These are phyloP conservation scores for Nymphicus hollandicus DNA, from an alignment of 2,113 vertebrate species.

Conservation along the genomic window DNA sequence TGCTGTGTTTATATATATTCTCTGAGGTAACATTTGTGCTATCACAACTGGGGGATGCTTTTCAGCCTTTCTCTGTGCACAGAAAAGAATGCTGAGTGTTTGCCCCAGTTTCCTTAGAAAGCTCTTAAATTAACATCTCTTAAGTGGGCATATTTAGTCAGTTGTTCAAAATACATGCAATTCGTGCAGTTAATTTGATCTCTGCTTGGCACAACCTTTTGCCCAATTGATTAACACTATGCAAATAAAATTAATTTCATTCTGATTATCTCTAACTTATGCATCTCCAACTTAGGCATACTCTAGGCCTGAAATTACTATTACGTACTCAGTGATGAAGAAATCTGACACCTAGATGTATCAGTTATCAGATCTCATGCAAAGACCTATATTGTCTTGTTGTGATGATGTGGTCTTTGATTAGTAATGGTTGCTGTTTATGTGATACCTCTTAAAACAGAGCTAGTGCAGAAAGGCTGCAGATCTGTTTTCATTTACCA, in stretches of 20 bases:
- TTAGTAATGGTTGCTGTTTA: not conserved
- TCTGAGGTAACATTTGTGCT: not conserved
- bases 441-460: not conserved
- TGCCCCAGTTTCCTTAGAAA: not conserved
- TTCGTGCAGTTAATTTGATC: not conserved
- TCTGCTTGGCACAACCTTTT: not conserved
- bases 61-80: not conserved
- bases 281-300: not conserved
- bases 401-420: not conserved
- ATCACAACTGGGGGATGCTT: not conserved
- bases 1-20: not conserved
- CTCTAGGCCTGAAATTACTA: not conserved
- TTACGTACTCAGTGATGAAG: not conserved
- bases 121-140: not conserved
- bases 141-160: not conserved
- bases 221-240: not conserved
- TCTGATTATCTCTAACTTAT: not conserved
- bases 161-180: not conserved
- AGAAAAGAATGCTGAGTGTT: not conserved
- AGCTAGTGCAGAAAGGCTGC: not conserved
- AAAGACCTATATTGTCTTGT: not conserved
- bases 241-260: not conserved
- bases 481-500: constrained; percentile 14
- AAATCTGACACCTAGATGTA: not conserved
- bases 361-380: not conserved